Percentiles rank a stretch among this genome's conserved stretches.
Evolutionary conservation across 2,888 invertebrate genomes (phyloP).

Genomic region (Apeira syringaria): DNA sequence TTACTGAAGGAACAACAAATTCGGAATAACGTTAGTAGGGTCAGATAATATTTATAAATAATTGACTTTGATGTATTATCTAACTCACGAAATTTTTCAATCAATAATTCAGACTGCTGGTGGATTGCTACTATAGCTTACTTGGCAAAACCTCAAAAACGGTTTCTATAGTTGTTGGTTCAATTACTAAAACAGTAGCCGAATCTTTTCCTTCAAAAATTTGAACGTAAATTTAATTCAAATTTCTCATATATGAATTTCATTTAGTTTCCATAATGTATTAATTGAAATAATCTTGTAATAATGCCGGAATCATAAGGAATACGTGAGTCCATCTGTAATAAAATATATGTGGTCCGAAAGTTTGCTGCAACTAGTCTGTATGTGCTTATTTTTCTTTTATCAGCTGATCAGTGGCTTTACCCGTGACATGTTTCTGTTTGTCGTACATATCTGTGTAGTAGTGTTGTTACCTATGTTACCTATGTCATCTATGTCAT

Average conservation of each 20-base stretch:
- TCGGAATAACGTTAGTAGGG: no score
- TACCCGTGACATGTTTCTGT: constrained; percentile 49
- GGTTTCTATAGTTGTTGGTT: no score
- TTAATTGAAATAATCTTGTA: constrained; percentile 72
- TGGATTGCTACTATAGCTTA: no score
- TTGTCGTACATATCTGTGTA: constrained; percentile 34
- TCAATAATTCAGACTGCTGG: no score
- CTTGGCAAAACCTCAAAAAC: no score
- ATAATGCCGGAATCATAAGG: constrained; percentile 72
- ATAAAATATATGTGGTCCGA: constrained; percentile 71
- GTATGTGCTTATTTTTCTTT: constrained; percentile 68
- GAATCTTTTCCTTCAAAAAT: no score
- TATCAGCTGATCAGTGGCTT: constrained; percentile 62
- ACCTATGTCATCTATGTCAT: no score
- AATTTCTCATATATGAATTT: constrained; percentile 21
- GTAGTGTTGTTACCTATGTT: constrained; percentile 34
- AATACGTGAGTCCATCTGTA: constrained; percentile 74
- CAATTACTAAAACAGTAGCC: no score
- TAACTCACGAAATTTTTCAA: no score
- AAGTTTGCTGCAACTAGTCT: constrained; percentile 60
- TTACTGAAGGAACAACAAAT: no score
- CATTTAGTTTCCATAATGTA: constrained; percentile 55
- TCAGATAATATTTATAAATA: no score
- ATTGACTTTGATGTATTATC: no score
- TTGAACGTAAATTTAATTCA: constrained; percentile 81